Evolutionary conservation across 53 echinoderm and acorn worm species (phyloP).

Genomic region (Astropecten irregularis): DNA sequence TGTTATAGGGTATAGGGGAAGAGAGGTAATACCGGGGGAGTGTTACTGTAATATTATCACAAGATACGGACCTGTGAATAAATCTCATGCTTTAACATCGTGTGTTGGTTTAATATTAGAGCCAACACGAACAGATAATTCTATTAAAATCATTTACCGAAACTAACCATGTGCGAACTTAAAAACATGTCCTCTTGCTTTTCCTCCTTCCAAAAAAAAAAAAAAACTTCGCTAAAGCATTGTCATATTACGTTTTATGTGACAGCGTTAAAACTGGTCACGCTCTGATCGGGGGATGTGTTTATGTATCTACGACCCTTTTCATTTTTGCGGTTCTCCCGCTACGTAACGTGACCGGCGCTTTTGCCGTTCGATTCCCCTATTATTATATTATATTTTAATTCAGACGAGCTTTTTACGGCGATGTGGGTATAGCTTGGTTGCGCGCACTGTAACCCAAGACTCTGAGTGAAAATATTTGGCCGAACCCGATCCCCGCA

Average conservation of each 20-base stretch:
- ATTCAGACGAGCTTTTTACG: constrained; percentile 57
- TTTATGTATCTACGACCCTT: constrained; percentile 47
- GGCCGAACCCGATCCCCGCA: constrained; percentile 60
- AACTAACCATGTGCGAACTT: background rate
- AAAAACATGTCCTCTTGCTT: too few species aligned
- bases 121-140: constrained; percentile 29
- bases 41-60: too few species aligned
- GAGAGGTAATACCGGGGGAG: too few species aligned
- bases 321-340: constrained; percentile 33
- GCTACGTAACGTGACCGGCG: constrained; percentile 43
- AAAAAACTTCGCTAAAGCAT: constrained; percentile 30
- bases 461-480: constrained; percentile 52
- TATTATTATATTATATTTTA: constrained; percentile 59
- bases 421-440: constrained; percentile 25
- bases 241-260: constrained; percentile 48
- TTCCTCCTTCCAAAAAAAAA: too few species aligned
- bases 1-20: too few species aligned
- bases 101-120: constrained; percentile 13
- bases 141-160: constrained; percentile 9
- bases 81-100: too few species aligned
- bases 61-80: too few species aligned
- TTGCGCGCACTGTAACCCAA: constrained; percentile 49
- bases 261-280: constrained; percentile 47
- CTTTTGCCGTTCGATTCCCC: constrained; percentile 49
- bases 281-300: constrained; percentile 36